Evolutionary conservation across 2,888 invertebrate species (phyloP).

Genomic region (Urechis unicinctus): DNA sequence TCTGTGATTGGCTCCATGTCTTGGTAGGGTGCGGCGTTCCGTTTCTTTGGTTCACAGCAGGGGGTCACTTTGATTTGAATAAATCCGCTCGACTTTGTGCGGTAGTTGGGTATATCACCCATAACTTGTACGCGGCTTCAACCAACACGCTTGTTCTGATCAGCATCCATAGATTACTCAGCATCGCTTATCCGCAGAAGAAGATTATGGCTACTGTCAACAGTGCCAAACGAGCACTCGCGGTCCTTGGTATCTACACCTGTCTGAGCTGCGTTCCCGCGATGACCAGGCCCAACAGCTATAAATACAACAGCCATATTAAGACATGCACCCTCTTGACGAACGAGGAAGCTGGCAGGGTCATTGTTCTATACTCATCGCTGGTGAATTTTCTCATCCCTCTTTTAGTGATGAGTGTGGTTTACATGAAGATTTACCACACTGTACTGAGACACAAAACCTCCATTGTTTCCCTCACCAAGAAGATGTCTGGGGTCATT

Average conservation of each 20-base stretch:
- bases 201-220: not conserved
- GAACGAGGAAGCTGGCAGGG: not conserved
- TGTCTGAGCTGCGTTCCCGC: not conserved
- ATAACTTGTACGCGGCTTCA: conserved; percentile 1
- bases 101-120: not conserved
- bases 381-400: conserved; percentile 64
- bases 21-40: not conserved
- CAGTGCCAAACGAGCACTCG: not conserved
- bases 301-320: not conserved
- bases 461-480: not conserved
- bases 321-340: conserved; percentile 1
- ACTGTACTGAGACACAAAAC: conserved; percentile 51
- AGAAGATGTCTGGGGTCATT: not conserved
- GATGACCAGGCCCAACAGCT: not conserved
- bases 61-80: not conserved
- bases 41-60: not conserved
- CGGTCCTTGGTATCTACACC: not conserved
- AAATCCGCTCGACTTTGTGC: not conserved
- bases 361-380: not conserved
- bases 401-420: conserved; percentile 85
- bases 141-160: conserved; percentile 1
- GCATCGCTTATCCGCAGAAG: conserved; percentile 2
- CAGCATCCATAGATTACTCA: conserved; percentile 5
- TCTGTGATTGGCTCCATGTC: conserved; percentile 1
- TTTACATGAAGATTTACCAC: conserved; percentile 70